Evolutionary conservation across 2,113 vertebrate genomes (phyloP).

Genomic region (Paramisgurnus dabryanus): DNA sequence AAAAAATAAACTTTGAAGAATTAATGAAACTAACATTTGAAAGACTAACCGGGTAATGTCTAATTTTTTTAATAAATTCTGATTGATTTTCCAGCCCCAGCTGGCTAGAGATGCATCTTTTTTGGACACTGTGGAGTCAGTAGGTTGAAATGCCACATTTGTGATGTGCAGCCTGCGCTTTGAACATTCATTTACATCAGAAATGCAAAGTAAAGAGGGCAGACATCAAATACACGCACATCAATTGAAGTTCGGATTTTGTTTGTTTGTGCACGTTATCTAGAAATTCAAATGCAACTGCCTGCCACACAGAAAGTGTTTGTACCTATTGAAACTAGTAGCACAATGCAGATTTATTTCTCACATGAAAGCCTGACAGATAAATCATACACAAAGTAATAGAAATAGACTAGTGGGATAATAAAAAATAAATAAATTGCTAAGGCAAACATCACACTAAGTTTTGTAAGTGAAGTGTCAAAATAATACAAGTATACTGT

Average conservation of each 20-base stretch:
- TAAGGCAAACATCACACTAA: background rate
- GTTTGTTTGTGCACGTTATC: slow-evolving; percentile 18
- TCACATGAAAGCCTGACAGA: background rate
- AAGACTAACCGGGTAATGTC: slow-evolving; percentile 28
- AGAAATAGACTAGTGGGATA: too few species aligned
- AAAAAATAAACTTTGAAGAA: slow-evolving; percentile 43
- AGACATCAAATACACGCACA: slow-evolving; percentile 45
- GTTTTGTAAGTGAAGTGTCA: too few species aligned
- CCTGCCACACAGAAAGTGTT: background rate
- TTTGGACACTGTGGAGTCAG: slow-evolving; percentile 14
- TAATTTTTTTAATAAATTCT: background rate
- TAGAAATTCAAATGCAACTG: slow-evolving; percentile 33
- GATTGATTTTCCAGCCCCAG: slow-evolving; percentile 23
- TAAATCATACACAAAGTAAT: background rate
- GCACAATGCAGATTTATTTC: background rate
- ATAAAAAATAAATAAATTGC: background rate
- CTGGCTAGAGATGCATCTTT: slow-evolving; percentile 29
- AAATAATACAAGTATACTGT: too few species aligned
- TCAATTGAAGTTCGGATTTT: slow-evolving; percentile 31
- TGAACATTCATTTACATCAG: slow-evolving; percentile 47
- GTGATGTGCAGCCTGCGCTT: slow-evolving; percentile 28
- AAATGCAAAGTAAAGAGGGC: slow-evolving; percentile 24
- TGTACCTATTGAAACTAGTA: background rate
- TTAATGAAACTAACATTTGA: slow-evolving; percentile 44
- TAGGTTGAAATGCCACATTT: slow-evolving; percentile 35